Conservation (phyloP, 2,888 invertebrate genomes). For the Agonum fuliginosum region DNA sequence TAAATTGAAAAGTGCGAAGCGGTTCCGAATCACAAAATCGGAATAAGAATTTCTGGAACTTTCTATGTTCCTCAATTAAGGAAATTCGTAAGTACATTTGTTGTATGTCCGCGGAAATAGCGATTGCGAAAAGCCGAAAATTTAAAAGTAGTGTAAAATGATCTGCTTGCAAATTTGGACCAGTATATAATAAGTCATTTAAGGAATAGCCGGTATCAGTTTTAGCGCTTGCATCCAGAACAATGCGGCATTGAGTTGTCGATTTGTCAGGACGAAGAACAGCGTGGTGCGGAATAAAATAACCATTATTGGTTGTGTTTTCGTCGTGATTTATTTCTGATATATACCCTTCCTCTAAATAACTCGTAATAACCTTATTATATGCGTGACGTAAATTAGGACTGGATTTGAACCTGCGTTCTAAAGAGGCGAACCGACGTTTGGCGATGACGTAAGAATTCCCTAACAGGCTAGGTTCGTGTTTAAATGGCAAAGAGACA, state of each 20-base stretch:
- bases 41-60: slow-evolving; percentile 51
- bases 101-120: slow-evolving; percentile 56
- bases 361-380: no score
- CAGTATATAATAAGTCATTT: no score
- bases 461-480: no score
- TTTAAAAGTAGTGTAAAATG: slow-evolving; percentile 39
- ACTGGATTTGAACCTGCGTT: neutral
- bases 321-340: no score
- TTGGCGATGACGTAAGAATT: no score
- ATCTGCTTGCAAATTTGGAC: slow-evolving; percentile 54
- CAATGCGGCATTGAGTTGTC: slow-evolving; percentile 21
- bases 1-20: slow-evolving; percentile 31
- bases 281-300: slow-evolving; percentile 22
- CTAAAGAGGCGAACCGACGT: neutral
- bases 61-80: slow-evolving; percentile 22
- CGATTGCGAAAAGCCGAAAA: slow-evolving; percentile 52
- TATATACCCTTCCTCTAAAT: no score
- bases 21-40: slow-evolving; percentile 19
- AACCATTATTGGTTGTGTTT: neutral
- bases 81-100: slow-evolving; percentile 60
- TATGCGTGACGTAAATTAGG: neutral
- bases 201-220: no score
- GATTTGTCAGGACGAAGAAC: slow-evolving; percentile 9
- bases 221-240: no score
- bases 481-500: no score